Evolutionary conservation across 2,113 vertebrate species (phyloP).

Genomic region (Todiramphus chloris): DNA sequence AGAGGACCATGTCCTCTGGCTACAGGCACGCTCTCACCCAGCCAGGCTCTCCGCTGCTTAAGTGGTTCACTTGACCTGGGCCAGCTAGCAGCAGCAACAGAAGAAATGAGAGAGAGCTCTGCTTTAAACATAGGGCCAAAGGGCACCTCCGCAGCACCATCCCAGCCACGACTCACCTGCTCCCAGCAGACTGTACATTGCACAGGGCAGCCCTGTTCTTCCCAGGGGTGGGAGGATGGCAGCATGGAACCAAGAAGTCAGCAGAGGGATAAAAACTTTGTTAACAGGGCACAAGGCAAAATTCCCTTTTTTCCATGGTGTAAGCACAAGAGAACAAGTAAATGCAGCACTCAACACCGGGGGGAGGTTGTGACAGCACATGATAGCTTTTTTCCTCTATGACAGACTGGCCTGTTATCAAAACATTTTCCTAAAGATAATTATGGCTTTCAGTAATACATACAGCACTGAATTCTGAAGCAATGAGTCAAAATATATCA

Average conservation of each 20-base stretch:
- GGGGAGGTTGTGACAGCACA: background rate
- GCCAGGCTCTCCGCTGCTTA: background rate
- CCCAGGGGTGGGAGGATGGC: background rate
- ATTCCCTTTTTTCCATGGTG: background rate
- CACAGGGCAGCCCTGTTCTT: background rate
- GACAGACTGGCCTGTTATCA: background rate
- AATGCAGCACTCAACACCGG: background rate
- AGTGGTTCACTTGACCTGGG: background rate
- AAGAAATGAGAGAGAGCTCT: background rate
- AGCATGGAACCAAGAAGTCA: fast-evolving
- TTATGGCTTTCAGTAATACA: background rate
- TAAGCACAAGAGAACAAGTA: background rate
- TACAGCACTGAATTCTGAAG: background rate
- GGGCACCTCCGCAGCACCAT: background rate
- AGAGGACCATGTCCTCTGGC: background rate
- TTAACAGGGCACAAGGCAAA: background rate
- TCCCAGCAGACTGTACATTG: fast-evolving
- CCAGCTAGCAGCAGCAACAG: background rate
- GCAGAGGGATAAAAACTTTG: background rate
- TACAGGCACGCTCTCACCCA: background rate
- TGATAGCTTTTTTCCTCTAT: background rate
- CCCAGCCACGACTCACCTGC: fast-evolving
- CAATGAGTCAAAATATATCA: background rate
- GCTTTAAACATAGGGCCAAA: background rate
- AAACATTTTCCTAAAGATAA: background rate